These are phyloP conservation scores for Nephrotoma appendiculata DNA, from an alignment of 2,888 invertebrate species.

Conservation along the genomic window DNA sequence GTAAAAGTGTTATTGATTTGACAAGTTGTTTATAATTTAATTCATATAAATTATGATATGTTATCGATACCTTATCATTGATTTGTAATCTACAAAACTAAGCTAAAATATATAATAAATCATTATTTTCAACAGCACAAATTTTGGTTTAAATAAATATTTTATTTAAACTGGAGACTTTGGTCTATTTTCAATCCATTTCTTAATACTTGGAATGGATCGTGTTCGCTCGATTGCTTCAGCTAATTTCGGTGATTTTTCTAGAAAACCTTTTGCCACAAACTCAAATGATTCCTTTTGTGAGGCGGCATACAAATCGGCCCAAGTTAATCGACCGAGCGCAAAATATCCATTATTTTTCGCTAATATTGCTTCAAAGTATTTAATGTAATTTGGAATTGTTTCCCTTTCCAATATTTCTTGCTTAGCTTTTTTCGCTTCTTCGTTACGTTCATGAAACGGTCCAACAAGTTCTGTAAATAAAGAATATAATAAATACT, in stretches of 20 bases:
- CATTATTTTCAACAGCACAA: no score
- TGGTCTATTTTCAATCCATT: not conserved
- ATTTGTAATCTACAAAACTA: no score
- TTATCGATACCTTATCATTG: no score
- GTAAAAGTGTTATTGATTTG: no score
- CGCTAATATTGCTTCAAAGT: not conserved
- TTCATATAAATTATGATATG: no score
- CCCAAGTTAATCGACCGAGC: not conserved
- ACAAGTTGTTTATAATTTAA: no score
- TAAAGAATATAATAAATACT: not conserved
- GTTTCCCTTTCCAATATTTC: not conserved
- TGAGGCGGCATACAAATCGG: not conserved
- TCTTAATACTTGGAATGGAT: not conserved
- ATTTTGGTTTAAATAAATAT: no score
- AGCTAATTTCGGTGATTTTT: not conserved
- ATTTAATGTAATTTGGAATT: not conserved
- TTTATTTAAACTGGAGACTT: not conserved
- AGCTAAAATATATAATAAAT: no score
- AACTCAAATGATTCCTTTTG: not conserved
- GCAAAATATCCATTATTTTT: not conserved
- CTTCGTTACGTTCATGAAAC: not conserved
- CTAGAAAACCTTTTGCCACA: not conserved
- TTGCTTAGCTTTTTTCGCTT: not conserved
- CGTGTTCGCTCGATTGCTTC: not conserved
- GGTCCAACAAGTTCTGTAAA: not conserved